Evolutionary conservation across 2,888 invertebrate species (phyloP).

Genomic region (Exephanes ischioxanthus): DNA sequence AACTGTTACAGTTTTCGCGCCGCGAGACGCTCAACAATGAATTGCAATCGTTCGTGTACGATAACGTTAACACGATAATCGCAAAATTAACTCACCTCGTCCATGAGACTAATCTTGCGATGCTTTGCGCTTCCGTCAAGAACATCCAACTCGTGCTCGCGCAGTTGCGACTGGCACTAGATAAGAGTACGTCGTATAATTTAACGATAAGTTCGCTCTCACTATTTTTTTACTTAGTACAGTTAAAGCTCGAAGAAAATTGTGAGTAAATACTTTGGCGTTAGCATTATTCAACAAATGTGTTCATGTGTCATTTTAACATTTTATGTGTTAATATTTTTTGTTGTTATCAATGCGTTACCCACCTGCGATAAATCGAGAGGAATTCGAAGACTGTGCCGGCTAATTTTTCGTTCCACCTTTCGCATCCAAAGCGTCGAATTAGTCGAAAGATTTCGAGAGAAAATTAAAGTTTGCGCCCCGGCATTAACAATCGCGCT

Average conservation of each 20-base stretch:
- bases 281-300: no score
- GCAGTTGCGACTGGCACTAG: not conserved
- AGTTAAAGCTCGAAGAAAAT: not conserved
- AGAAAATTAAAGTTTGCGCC: not conserved
- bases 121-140: constrained; percentile 54
- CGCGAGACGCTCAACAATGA: not conserved
- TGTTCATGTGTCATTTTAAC: no score
- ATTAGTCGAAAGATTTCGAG: not conserved
- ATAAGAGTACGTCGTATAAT: constrained; percentile 10
- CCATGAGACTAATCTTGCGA: constrained; percentile 15
- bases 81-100: constrained; percentile 59
- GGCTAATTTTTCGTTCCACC: constrained; percentile 69
- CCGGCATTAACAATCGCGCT: not conserved
- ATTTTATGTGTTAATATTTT: not conserved
- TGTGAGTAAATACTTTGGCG: not conserved
- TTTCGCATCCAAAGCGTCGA: constrained; percentile 8
- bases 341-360: not conserved
- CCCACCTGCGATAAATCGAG: constrained; percentile 68
- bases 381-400: constrained; percentile 67
- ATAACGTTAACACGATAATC: not conserved
- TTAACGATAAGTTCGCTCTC: not conserved
- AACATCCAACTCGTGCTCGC: constrained; percentile 65
- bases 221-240: no score
- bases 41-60: not conserved
- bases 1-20: not conserved